Base-by-base conservation (phyloP, 2,797 vertebrate species). In the Micropoecilia bifurca region DNA sequence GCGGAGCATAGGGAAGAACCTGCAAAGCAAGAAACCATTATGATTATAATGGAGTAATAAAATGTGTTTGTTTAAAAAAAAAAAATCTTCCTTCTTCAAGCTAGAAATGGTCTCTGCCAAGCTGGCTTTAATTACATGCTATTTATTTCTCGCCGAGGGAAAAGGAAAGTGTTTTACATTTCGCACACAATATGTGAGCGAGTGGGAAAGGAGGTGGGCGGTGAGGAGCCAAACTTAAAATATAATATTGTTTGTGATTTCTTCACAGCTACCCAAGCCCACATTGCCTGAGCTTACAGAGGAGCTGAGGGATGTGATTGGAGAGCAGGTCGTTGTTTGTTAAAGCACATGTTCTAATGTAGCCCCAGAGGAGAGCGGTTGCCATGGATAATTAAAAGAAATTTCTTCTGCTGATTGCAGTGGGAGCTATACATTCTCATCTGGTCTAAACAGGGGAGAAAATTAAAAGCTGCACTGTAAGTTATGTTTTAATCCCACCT, bases 321-420 rank as follows among this genome's bases (percentile, higher is more conserved):
- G 57, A 79, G 81, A 59, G 76, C 75, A 75, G 81, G 78, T 36
- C 84, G 76, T 75, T 84, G 87, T 89, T 85, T 89, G 82, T 81
- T 48, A 83, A 86, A 74, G 82, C 71, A 36, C 83, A 47, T 43
- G 0, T 82, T 41, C 73, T 84, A 83, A 88, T 85, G 79, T 81
- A 75, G 83, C 83, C 82, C 39, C 74, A 74, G 68, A 80, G 87
- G 82, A 89, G 78, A 84, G 87, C 75, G 43, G 76, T 83, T 84
- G 78, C 78, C 75, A 89, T 89, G 85, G 87, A 92, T 91, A 89
- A 94, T 93, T 88, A 80, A 87, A 87, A 88, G 85, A 84, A 76
- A 86, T 87, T 46, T 82, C 71, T 85, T 88, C 85, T 30, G 46
- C 80, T 76, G 79, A 75, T 80, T 90, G 83, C 86, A 78, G 80